A percentile compares a stretch with the other conserved stretches of the same genome.
Evolutionary conservation across 1,140 invertebrate genomes (phyloP).

Genomic region (Drosophila subobscura): DNA sequence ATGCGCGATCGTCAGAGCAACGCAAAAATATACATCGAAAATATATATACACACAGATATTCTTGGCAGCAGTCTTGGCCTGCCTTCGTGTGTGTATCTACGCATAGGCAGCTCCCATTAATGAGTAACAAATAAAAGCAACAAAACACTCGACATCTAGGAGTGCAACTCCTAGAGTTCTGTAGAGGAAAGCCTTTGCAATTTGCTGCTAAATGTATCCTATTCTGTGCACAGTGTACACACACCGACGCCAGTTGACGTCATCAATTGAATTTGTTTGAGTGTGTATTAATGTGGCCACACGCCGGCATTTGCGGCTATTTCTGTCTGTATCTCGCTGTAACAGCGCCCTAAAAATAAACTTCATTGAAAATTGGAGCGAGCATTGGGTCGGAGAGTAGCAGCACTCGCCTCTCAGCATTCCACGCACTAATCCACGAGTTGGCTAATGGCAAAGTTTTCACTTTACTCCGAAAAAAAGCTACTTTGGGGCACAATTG

Average conservation of each 20-base stretch:
- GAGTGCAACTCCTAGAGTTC: slow-evolving; percentile 46
- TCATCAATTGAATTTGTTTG: slow-evolving; percentile 53
- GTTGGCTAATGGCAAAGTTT: slow-evolving; percentile 44
- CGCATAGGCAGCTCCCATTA: slow-evolving; percentile 47
- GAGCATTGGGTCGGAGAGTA: slow-evolving; percentile 41
- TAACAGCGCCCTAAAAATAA: slow-evolving; percentile 70
- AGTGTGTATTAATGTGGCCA: slow-evolving; percentile 55
- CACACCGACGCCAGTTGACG: slow-evolving; percentile 50
- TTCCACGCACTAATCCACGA: slow-evolving; percentile 12
- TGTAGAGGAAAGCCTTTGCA: slow-evolving; percentile 49
- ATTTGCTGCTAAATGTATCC: slow-evolving; percentile 27
- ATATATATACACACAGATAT: slow-evolving; percentile 1
- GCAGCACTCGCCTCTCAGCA: neutral
- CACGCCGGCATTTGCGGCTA: slow-evolving; percentile 63
- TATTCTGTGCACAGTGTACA: neutral
- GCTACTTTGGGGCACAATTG: neutral
- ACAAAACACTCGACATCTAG: slow-evolving; percentile 28
- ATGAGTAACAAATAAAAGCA: slow-evolving; percentile 64
- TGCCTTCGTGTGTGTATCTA: slow-evolving; percentile 14
- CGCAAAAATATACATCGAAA: slow-evolving; percentile 62
- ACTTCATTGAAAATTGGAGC: slow-evolving; percentile 79
- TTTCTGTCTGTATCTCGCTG: slow-evolving; percentile 46
- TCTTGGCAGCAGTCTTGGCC: slow-evolving; percentile 48
- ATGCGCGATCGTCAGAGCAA: slow-evolving; percentile 67
- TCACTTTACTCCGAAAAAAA: slow-evolving; percentile 14